Base-by-base conservation (phyloP, 2,113 vertebrate genomes). In the Psilopsiagon aurifrons region DNA sequence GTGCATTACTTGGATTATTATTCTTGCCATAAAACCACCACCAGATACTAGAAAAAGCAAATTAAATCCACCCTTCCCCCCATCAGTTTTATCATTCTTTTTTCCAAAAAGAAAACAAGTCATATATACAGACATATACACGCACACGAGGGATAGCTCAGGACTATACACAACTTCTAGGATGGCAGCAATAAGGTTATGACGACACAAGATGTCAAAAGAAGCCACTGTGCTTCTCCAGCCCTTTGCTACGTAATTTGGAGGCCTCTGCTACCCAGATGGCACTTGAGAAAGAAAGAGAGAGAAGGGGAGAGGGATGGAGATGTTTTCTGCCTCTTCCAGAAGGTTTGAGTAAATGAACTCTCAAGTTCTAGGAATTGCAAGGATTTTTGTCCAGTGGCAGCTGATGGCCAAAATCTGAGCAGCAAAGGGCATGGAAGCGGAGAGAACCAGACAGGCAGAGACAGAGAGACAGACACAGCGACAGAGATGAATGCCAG, bases 391-490 rank as follows among this genome's bases (percentile, higher is more conserved):
- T 25, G 57, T 49, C 82, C 54, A 46, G 83, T 28, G 92, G 95
- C 86, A 62, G 75, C 73, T 4, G 70, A 41, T 0, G 85, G 95
- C 94, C 92, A 64, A 96, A 96, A 92, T 92, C 83, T 63, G 79
- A 95, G 94, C 91, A 97, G 96, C 97, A 97, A 97, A 97, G 95
- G 97, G 96, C 96, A 37, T n/a, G 88, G 96, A 92, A 96, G 95
- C 91, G 2, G 89, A 95, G 86, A 97, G 90, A 93, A 91, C 73
- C 90, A 90, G 96, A 95, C 86, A 95, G 93, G 88, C 83, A 97
- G 94, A 91, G 78, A 89, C 46, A 83, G 88, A 89, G 91, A 88
- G 93, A 88, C 74, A 88, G 85, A 91, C 17, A 8, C 78, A 96
- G 88, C 90, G 25, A 95, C 84, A 97, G 90, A 91, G 19, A 96